Evolutionary conservation across 2,888 invertebrate species (phyloP), one percentile per base, ranked within the genome.

Genomic region (Conomelus anceps): DNA sequence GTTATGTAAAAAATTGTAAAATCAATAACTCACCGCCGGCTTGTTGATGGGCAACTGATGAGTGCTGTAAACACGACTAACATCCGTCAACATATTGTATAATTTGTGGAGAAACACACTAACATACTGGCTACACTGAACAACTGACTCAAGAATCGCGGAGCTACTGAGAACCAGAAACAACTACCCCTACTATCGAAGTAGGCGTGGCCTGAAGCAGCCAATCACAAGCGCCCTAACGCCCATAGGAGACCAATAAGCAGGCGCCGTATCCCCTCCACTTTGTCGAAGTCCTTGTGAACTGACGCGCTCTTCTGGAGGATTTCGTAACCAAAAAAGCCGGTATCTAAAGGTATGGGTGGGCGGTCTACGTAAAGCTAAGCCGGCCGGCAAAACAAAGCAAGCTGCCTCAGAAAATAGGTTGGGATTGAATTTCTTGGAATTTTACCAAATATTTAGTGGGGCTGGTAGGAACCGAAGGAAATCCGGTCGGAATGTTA

Each of bases 21-120:
- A 24, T 20, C 20, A 86, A 86, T 24, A 23, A 86, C 86, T 86
- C 26, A 86, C 88, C 63, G 41, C 23, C 41, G 34, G 26, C 86
- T 85, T 86, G 22, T 89, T 89, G 85, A 89, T 34, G 23, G 85
- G 34, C 85, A 89, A 86, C 41, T 85, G 86, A 86, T 34, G 85
- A 86, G 29, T 26, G 23, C 89, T 22, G 34, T 41, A 86, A n/a
- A 86, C 86, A 85, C 85, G 89, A 85, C 89, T 85, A 26, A 89
- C 89, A 89, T 34, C 85, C 29, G 89, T 84, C 84, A 26, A 41
- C 84, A 85, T 84, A 63, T 63, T 63, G 20, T n/a, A 20, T 63
- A n/a, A 63, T 63, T n/a, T 63, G 63, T n/a, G 63, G n/a, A n/a
- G n/a, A n/a, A 63, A 63, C 63, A 63, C 63, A n/a, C n/a, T 63